A percentile compares a stretch with the other conserved stretches of the same genome.
Evolutionary conservation across 30 jellyfish, hydroid and myxozoan species (phyloP).

Genomic region (Cassiopea andromeda): DNA sequence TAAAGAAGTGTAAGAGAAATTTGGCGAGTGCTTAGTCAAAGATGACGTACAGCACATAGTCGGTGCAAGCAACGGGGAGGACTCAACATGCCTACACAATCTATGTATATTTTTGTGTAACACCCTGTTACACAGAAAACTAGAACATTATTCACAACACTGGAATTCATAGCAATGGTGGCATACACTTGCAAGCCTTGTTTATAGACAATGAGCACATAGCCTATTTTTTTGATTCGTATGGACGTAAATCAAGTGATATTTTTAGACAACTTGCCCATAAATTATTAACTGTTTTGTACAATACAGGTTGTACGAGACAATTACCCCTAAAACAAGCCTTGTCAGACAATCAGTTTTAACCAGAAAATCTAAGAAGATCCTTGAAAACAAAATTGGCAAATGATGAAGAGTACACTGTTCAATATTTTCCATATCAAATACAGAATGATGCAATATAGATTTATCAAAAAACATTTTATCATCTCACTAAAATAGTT

Average conservation of each 20-base stretch:
- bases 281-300: neutral
- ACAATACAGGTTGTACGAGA: neutral
- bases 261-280: neutral
- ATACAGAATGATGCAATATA: no score
- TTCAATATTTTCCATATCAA: no score
- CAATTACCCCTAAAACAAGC: neutral
- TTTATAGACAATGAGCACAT: neutral
- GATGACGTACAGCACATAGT: neutral
- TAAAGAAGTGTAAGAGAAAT: neutral
- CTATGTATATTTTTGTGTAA: neutral
- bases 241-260: neutral
- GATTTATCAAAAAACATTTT: no score
- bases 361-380: no score
- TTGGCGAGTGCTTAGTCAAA: neutral
- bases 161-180: neutral
- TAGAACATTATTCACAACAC: neutral
- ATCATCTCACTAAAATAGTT: no score
- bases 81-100: no score
- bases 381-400: no score
- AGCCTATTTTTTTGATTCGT: slow-evolving; percentile 10
- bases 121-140: neutral
- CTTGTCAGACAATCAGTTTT: neutral
- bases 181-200: neutral
- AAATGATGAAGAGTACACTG: no score
- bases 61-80: no score